Base-by-base conservation (phyloP, 2,113 vertebrate species). In the Anseranas semipalmata region DNA sequence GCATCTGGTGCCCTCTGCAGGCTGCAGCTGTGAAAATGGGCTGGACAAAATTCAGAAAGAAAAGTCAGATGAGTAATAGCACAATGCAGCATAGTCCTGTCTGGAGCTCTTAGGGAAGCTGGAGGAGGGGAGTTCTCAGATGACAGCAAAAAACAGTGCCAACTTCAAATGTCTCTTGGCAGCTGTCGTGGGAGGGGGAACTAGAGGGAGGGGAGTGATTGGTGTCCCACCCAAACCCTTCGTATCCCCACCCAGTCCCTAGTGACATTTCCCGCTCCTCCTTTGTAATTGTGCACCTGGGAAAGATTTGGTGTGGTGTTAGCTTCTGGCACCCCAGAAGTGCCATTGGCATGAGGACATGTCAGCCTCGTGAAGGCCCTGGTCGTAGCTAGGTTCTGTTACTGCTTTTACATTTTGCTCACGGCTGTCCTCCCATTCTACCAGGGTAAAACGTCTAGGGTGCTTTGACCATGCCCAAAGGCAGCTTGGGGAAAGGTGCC, bases 391-490 rank as follows among this genome's bases (percentile, higher is more conserved):
- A 21, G 11, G 32, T 71, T 81, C 52, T 48, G 35, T n/a, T 62
- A 1, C 58, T 91, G 85, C 63, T 24, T 41, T 58, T 73, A 30
- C 5, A 4, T 66, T 89, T 48, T 52, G 58, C 74, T 96, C 41
- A 87, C 8, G 28, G 32, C 58, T 92, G 12, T 85, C 46, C 16
- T 76, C n/a, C 59, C 37, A 1, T 90, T 85, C 74, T 45, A 66
- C 62, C 93, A 99, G 99, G 97, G 99, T 99, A 89, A 99, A 99
- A 95, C 99, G 99, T 59, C 98, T 99, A 33, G 99, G 99, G 35
- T 99, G 99, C 96, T 99, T 99, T 87, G 99, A 99, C 97, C 99
- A 99, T 98, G 99, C 99, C 72, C 99, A 99, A 97, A 98, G 99
- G 96, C 99, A 99, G 97, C 99, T 99, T 48, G 99, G 99, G 43